These are phyloP conservation scores for Bradypodion ventrale DNA, from an alignment of 2,797 vertebrate genomes.

Conservation along the genomic window DNA sequence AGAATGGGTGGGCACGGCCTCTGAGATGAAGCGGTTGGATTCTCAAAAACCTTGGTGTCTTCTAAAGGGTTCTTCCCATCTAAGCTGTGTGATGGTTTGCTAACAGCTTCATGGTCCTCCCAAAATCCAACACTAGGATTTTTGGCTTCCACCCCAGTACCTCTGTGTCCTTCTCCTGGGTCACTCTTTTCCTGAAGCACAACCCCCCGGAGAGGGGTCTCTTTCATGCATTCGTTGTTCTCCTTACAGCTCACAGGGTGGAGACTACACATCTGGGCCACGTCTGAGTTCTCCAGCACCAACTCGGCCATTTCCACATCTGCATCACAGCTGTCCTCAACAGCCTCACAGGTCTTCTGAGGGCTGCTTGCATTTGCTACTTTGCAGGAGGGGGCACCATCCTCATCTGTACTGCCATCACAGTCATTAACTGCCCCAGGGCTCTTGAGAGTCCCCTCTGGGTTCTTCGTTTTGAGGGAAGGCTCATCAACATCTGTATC, in stretches of 20 bases:
- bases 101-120: neutral
- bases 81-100: neutral
- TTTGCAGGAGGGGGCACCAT: too few species aligned
- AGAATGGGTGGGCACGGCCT: constrained; percentile 5
- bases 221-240: neutral
- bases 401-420: neutral
- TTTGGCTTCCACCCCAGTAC: neutral
- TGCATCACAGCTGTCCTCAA: constrained; percentile 31
- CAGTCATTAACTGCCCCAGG: neutral
- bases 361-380: neutral
- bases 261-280: neutral
- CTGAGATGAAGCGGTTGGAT: neutral
- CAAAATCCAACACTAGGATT: neutral
- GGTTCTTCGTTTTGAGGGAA: constrained; percentile 6
- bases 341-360: neutral
- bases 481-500: constrained; percentile 19
- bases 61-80: neutral
- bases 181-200: neutral
- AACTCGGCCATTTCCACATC: neutral
- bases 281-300: neutral
- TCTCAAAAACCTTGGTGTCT: neutral
- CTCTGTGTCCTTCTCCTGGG: too few species aligned
- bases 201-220: neutral
- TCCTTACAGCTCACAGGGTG: neutral
- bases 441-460: neutral